A percentile compares a stretch with the other conserved stretches of the same genome.
Conservation (phyloP, 2,113 vertebrate genomes). For the Solenodon paradoxus region DNA sequence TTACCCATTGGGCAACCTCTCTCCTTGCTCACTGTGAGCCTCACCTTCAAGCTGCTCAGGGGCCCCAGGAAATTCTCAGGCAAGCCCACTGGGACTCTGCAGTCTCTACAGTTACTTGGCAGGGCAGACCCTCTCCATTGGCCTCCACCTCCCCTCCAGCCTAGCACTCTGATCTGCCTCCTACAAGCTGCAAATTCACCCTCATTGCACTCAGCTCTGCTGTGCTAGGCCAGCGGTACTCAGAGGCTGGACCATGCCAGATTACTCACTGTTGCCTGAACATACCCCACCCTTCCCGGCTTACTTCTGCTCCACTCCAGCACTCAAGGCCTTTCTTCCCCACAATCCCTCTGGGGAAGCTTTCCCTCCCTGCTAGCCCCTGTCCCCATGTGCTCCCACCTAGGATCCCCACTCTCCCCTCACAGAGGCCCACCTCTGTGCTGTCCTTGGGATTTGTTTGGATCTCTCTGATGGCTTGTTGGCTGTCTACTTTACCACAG, state of each 20-base stretch:
- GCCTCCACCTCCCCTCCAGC: background rate
- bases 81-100: background rate
- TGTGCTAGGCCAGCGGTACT: background rate
- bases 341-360: accelerated
- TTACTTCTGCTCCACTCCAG: background rate
- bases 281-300: slow-evolving; percentile 6
- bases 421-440: background rate
- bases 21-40: accelerated
- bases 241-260: background rate
- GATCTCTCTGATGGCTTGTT: background rate
- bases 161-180: background rate
- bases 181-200: background rate
- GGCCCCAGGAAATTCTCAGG: background rate
- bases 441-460: background rate
- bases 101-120: background rate
- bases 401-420: no score
- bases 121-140: background rate
- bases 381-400: background rate
- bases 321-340: background rate
- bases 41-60: background rate
- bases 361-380: background rate
- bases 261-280: slow-evolving; percentile 47
- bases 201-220: background rate
- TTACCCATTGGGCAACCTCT: background rate
- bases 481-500: background rate